Evolutionary conservation across 2,888 invertebrate genomes (phyloP).

Genomic region (Abrostola triplasia): DNA sequence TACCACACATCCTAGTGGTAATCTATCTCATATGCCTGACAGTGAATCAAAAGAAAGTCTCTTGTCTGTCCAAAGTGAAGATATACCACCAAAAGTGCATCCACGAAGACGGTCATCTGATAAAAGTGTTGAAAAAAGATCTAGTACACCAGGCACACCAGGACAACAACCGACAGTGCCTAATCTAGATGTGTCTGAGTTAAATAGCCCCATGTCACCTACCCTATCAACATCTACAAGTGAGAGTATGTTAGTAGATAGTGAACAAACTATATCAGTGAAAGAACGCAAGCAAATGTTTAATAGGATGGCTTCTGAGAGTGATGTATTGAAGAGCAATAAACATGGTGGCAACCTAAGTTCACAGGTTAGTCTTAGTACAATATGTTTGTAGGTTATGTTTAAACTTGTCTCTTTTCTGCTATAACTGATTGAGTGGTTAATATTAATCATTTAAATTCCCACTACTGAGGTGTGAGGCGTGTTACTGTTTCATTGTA

Average conservation of each 20-base stretch:
- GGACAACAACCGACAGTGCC: slow-evolving; percentile 65
- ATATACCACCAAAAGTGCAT: slow-evolving; percentile 74
- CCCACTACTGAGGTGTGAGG: too few relatives aligned
- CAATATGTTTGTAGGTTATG: too few relatives aligned
- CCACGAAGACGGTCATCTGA: slow-evolving; percentile 77
- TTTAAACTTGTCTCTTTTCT: too few relatives aligned
- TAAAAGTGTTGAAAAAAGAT: slow-evolving; percentile 68
- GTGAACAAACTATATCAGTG: slow-evolving; percentile 93
- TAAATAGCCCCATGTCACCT: slow-evolving; percentile 60
- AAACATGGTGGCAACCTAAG: slow-evolving; percentile 73
- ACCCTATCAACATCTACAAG: slow-evolving; percentile 74
- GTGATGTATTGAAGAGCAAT: slow-evolving; percentile 89
- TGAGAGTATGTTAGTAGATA: slow-evolving; percentile 80
- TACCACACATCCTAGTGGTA: slow-evolving; percentile 35
- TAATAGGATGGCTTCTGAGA: slow-evolving; percentile 96
- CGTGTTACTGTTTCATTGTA: too few relatives aligned
- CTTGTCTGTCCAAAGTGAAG: slow-evolving; percentile 60
- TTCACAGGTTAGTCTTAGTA: slow-evolving; percentile 89
- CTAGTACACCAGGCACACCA: slow-evolving; percentile 58
- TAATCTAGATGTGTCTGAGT: slow-evolving; percentile 64
- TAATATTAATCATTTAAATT: too few relatives aligned
- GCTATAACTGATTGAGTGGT: too few relatives aligned
- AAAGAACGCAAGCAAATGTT: slow-evolving; percentile 97
- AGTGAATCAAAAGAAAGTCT: slow-evolving; percentile 70
- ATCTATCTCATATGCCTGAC: slow-evolving; percentile 48